A percentile compares a stretch with the other conserved stretches of the same genome.
Conservation (phyloP, 2,888 invertebrate species). For the Ectemnius cavifrons region DNA sequence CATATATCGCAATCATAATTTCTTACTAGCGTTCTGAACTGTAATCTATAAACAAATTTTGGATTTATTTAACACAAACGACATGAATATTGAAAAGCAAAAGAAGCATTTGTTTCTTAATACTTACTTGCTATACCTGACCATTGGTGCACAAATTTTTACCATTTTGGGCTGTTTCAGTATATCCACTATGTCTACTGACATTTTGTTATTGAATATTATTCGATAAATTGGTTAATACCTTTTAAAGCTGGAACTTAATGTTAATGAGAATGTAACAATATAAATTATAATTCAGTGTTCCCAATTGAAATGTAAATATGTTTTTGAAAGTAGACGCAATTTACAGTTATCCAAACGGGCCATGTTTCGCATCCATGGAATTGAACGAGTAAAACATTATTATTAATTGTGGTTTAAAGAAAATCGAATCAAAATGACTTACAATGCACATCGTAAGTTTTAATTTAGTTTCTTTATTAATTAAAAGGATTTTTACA, state of each 20-base stretch:
- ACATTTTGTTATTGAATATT: constrained; percentile 22
- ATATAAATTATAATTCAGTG: too few relatives aligned
- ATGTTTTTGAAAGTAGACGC: background rate
- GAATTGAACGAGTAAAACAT: too few relatives aligned
- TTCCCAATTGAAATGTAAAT: too few relatives aligned
- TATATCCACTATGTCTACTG: constrained; percentile 81
- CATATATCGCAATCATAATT: constrained; percentile 92
- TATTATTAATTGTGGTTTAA: background rate
- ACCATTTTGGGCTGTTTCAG: constrained; percentile 82
- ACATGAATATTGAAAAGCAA: constrained; percentile 4
- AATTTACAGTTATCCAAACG: constrained; percentile 45
- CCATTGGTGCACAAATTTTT: constrained; percentile 97
- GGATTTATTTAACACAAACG: constrained; percentile 11
- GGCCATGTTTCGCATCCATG: too few relatives aligned
- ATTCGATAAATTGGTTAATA: too few relatives aligned
- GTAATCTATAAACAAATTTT: constrained; percentile 79
- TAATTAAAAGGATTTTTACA: background rate
- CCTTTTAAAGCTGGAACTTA: constrained; percentile 1
- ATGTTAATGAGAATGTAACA: background rate
- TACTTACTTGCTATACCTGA: constrained; percentile 91
- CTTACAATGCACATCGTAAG: constrained; percentile 44
- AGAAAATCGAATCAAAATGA: constrained; percentile 24
- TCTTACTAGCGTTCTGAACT: constrained; percentile 87
- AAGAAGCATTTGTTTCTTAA: constrained; percentile 6
- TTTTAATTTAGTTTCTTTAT: constrained; percentile 5